Percentiles rank a stretch among this genome's conserved stretches.
These are phyloP conservation scores for Magallana angulata DNA, from an alignment of 1,140 invertebrate genomes.

Conservation along the genomic window DNA sequence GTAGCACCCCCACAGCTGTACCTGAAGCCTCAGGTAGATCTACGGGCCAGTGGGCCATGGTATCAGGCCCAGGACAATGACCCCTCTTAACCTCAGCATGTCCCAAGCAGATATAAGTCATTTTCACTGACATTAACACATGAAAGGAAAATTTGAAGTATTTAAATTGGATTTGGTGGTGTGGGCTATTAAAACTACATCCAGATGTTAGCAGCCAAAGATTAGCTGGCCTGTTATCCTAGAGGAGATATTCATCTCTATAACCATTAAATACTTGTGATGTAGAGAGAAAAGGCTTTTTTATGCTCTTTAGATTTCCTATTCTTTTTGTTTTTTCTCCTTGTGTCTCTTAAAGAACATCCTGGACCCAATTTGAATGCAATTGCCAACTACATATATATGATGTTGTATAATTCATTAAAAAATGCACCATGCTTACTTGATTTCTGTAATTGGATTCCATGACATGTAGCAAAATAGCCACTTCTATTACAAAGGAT, in stretches of 20 bases:
- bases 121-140: constrained; percentile 24
- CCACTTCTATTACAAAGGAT: background rate
- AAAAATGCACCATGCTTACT: too few species aligned
- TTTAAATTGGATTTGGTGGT: constrained; percentile 34
- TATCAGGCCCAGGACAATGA: background rate
- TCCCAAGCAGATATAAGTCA: constrained; percentile 5
- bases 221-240: background rate
- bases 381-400: too few species aligned
- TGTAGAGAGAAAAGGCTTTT: background rate
- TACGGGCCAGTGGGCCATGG: background rate
- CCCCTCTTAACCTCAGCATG: constrained; percentile 9
- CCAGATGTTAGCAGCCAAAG: constrained; percentile 19
- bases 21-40: background rate
- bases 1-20: background rate
- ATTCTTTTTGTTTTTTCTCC: constrained; percentile 28
- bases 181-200: background rate
- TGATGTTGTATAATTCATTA: too few species aligned
- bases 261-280: background rate
- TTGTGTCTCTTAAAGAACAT: constrained; percentile 21
- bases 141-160: constrained; percentile 36
- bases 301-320: background rate
- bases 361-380: background rate
- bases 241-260: background rate
- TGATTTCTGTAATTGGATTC: background rate
- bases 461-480: background rate